Evolutionary conservation across 2,113 vertebrate genomes (phyloP).

Genomic region (Tupaia tana): DNA sequence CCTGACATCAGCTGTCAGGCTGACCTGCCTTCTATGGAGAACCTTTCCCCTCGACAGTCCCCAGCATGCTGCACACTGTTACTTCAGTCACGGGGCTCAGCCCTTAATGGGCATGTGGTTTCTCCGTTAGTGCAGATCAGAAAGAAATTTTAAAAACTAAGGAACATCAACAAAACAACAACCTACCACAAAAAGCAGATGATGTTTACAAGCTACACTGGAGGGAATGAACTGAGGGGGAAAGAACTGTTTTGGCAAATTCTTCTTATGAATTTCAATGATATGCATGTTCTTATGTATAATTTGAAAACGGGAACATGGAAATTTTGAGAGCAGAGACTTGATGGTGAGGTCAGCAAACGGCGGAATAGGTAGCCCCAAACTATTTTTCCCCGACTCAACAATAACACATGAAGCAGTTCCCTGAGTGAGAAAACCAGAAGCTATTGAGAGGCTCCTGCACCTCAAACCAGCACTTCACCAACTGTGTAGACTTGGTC

Average conservation of each 20-base stretch:
- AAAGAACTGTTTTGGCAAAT: neutral
- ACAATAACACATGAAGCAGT: neutral
- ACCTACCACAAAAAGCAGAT: neutral
- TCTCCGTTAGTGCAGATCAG: neutral
- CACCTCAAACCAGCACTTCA: neutral
- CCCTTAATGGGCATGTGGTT: neutral
- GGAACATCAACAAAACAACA: neutral
- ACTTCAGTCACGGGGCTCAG: neutral
- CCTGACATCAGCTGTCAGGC: neutral
- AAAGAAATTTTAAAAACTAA: neutral
- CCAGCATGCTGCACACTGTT: fast-evolving
- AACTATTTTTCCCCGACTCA: neutral
- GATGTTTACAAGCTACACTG: neutral
- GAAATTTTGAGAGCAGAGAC: slow-evolving; percentile 13
- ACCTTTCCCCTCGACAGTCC: neutral
- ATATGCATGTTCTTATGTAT: neutral
- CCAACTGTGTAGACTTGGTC: fast-evolving
- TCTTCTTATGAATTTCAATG: slow-evolving; percentile 29
- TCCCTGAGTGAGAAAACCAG: neutral
- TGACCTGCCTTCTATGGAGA: neutral
- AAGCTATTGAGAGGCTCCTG: neutral
- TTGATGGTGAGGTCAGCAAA: neutral
- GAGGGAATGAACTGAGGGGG: neutral
- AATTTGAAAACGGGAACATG: neutral
- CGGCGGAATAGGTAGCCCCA: neutral